Percentiles rank a stretch among this genome's conserved stretches.
These are phyloP conservation scores for Scrobipalpa atriplicella DNA, from an alignment of 2,888 invertebrate species.

Conservation along the genomic window DNA sequence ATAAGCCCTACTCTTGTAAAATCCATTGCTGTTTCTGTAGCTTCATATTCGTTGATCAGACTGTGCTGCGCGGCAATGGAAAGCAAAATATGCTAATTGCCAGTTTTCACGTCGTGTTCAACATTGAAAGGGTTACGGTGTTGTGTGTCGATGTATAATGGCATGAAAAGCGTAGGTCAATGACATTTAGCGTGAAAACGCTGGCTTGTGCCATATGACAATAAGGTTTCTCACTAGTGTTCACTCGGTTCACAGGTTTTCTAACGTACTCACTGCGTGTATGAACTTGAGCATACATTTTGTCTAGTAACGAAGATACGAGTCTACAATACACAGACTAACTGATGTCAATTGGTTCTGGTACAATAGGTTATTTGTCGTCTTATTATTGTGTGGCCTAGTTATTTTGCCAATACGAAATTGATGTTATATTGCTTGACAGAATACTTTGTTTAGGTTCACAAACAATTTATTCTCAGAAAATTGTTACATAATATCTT, in stretches of 20 bases:
- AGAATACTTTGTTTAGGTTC: not conserved
- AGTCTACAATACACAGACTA: not conserved
- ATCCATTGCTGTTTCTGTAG: not conserved
- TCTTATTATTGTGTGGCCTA: not conserved
- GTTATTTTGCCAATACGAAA: slow-evolving; percentile 9
- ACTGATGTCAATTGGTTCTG: slow-evolving; percentile 4
- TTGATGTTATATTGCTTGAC: not conserved
- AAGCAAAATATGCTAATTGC: not conserved
- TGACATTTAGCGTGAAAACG: slow-evolving; percentile 13
- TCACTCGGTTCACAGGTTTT: slow-evolving; percentile 8
- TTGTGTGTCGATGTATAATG: slow-evolving; percentile 4
- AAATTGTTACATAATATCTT: too few species aligned
- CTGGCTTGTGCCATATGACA: slow-evolving; percentile 7
- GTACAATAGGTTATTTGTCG: not conserved
- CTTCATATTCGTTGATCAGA: not conserved
- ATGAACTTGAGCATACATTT: not conserved
- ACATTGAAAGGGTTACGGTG: not conserved
- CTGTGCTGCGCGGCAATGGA: not conserved
- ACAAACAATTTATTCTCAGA: too few species aligned
- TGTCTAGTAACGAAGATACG: not conserved
- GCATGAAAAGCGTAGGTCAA: not conserved
- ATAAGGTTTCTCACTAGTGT: not conserved
- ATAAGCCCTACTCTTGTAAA: not conserved
- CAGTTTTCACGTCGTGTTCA: not conserved
- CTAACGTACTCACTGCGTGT: not conserved